Conservation (phyloP, 1,140 invertebrate genomes). For the Meloidogyne chitwoodi region DNA sequence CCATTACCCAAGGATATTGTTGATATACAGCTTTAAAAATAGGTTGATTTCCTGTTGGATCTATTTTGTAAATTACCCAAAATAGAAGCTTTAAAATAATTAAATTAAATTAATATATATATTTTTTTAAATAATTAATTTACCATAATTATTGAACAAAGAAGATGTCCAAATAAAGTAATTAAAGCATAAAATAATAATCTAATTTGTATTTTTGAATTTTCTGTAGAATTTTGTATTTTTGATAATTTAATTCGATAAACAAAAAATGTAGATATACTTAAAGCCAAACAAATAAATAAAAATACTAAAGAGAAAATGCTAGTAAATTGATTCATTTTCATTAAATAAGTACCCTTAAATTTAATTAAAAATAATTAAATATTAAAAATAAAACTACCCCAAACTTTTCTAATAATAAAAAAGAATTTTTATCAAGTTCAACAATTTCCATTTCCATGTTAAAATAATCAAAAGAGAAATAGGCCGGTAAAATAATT, state of each 20-base stretch:
- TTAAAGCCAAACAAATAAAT: not conserved
- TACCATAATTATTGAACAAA: not conserved
- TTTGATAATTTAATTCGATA: not conserved
- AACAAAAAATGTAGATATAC: not conserved
- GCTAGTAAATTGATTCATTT: not conserved
- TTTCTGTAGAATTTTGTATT: not conserved
- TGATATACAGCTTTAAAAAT: not conserved
- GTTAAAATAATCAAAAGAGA: not conserved
- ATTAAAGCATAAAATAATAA: not conserved
- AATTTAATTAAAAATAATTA: not conserved
- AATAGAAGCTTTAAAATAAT: not conserved
- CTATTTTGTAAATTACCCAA: not conserved
- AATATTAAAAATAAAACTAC: not conserved
- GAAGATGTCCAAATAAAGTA: not conserved
- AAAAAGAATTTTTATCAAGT: not conserved
- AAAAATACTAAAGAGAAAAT: not conserved
- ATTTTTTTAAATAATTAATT: not conserved
- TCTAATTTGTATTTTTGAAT: not conserved
- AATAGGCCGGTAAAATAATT: not conserved
- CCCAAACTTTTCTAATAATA: not conserved
- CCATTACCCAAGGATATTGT: conserved; percentile 10
- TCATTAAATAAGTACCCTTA: not conserved
- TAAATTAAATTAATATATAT: not conserved
- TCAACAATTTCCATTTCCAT: not conserved
- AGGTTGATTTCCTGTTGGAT: not conserved